Conservation (phyloP, 1,140 invertebrate genomes). For the Saccostrea echinata region DNA sequence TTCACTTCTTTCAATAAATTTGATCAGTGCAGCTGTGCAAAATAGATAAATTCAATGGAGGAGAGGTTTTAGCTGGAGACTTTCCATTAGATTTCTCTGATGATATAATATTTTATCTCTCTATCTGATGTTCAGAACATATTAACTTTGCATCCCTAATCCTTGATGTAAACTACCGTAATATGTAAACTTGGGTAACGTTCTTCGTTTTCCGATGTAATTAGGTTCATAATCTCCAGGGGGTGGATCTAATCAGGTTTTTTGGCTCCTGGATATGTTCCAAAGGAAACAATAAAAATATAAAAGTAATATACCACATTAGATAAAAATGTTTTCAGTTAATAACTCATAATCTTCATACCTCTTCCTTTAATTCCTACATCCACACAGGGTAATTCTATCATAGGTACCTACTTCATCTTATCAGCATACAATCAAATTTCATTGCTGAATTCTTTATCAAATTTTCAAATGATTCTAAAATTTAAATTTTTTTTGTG, state of each 20-base stretch:
- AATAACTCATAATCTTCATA: background rate
- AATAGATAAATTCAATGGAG: background rate
- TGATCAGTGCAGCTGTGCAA: constrained; percentile 1
- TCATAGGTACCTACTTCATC: too few relatives aligned
- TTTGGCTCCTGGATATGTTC: background rate
- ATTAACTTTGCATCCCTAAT: constrained; percentile 25
- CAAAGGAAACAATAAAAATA: constrained; percentile 16
- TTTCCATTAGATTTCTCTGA: constrained; percentile 28
- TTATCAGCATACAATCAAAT: too few relatives aligned
- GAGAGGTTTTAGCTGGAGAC: background rate
- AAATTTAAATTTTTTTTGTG: too few relatives aligned
- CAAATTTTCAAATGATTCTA: too few relatives aligned
- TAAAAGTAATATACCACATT: constrained; percentile 7
- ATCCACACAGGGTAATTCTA: background rate
- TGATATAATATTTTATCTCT: constrained; percentile 23
- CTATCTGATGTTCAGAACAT: constrained; percentile 29
- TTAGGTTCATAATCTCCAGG: background rate
- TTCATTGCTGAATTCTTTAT: too few relatives aligned
- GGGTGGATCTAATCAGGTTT: background rate
- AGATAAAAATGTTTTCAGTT: background rate
- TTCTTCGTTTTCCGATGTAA: background rate
- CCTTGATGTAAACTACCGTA: background rate
- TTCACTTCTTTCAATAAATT: constrained; percentile 4
- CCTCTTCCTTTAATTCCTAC: background rate
- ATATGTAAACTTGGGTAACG: background rate